Evolutionary conservation across 2,113 vertebrate species (phyloP).

Genomic region (Onychostruthus taczanowskii): DNA sequence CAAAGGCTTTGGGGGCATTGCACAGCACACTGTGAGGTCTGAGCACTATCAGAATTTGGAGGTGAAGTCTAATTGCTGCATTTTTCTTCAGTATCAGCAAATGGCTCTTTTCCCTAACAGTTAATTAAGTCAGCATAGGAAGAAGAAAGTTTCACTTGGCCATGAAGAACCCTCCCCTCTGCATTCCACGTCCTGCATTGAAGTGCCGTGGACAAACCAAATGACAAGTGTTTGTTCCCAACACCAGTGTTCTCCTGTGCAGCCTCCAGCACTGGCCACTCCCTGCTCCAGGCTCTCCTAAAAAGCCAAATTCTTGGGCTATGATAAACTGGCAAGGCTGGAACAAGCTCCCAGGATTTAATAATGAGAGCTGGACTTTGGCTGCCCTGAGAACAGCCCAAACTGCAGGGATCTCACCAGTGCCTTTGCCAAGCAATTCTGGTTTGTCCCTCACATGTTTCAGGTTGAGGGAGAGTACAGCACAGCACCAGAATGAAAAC

Average conservation of each 20-base stretch:
- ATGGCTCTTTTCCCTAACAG: not conserved
- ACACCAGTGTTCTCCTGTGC: not conserved
- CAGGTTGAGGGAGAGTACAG: not conserved
- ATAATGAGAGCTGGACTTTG: fast-evolving
- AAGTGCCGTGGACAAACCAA: not conserved
- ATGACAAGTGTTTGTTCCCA: not conserved
- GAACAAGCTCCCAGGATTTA: not conserved
- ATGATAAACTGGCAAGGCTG: not conserved
- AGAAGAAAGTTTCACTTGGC: slow-evolving; percentile 8
- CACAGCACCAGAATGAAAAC: not conserved
- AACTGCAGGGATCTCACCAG: not conserved
- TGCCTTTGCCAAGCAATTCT: not conserved
- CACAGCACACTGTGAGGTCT: not conserved
- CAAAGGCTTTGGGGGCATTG: not conserved
- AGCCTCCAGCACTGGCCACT: not conserved
- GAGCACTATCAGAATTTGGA: not conserved
- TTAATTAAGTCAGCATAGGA: not conserved
- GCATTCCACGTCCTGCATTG: fast-evolving
- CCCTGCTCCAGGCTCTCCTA: not conserved
- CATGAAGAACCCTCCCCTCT: not conserved
- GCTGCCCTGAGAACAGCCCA: fast-evolving
- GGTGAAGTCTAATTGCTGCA: not conserved
- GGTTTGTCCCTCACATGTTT: not conserved
- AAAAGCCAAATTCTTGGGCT: not conserved
- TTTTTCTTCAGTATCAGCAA: not conserved